phyloP scores from a whole-genome alignment of 2,113 vertebrate species.

The Buteo buteo region DNA sequence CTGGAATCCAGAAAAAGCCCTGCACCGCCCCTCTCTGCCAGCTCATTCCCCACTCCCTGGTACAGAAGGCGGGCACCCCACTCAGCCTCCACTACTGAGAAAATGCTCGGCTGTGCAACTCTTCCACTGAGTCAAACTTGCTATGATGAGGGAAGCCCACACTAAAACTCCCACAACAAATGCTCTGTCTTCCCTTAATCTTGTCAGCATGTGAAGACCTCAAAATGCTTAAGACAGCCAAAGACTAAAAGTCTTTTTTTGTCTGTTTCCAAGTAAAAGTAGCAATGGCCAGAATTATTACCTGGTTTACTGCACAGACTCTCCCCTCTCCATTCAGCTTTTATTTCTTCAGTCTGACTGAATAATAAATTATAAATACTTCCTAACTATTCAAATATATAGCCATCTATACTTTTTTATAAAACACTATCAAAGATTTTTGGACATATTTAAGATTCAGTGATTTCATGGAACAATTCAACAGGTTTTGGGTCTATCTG shows the following conservation, averaged over 20 bases:
- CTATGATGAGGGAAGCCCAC: neutral
- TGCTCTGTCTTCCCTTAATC: neutral
- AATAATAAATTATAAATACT: neutral
- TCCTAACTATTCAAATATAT: neutral
- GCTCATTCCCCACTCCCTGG: accelerated
- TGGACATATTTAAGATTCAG: neutral
- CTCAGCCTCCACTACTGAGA: neutral
- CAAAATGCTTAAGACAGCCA: neutral
- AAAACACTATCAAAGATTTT: neutral
- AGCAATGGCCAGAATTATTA: neutral
- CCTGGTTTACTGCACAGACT: neutral
- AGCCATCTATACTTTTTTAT: neutral
- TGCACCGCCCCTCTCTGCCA: accelerated
- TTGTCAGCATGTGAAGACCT: neutral
- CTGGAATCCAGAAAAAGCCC: neutral
- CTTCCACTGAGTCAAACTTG: neutral
- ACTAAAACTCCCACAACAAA: neutral
- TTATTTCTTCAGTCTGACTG: neutral
- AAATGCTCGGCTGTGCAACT: neutral
- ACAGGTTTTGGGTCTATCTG: neutral
- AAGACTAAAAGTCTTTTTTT: no score
- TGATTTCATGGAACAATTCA: neutral
- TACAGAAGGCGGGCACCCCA: neutral
- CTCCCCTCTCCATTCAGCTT: neutral
- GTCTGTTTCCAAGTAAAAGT: neutral